phyloP scores from a whole-genome alignment of 2,888 invertebrate species.

The Plebejus melissa region DNA sequence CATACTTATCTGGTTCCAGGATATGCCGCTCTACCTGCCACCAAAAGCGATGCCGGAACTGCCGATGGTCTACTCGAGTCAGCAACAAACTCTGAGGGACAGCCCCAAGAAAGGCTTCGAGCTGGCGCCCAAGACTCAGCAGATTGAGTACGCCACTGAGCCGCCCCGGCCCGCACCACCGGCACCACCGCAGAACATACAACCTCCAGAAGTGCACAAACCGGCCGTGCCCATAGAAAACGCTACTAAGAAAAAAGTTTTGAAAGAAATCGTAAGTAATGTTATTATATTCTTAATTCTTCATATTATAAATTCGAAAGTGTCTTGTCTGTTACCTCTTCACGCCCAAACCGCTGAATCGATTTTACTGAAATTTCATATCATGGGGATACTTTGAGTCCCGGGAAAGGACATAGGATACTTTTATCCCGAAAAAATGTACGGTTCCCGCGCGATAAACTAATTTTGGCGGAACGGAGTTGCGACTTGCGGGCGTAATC shows the following conservation, averaged over 20 bases:
- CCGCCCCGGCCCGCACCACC: conserved; percentile 36
- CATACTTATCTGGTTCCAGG: conserved; percentile 41
- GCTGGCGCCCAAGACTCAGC: conserved; percentile 38
- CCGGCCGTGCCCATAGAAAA: conserved; percentile 33
- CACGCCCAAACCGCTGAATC: too few relatives aligned
- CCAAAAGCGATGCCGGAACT: conserved; percentile 65
- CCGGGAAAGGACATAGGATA: too few relatives aligned
- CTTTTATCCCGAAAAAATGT: too few relatives aligned
- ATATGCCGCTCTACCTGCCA: conserved; percentile 53
- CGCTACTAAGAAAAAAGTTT: conserved; percentile 41
- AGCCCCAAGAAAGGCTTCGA: conserved; percentile 64
- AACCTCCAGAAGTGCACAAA: conserved; percentile 32
- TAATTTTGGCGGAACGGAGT: too few relatives aligned
- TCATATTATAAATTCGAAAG: too few relatives aligned
- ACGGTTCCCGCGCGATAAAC: too few relatives aligned
- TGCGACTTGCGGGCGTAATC: too few relatives aligned
- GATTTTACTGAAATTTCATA: too few relatives aligned
- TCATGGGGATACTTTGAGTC: too few relatives aligned
- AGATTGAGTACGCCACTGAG: conserved; percentile 35
- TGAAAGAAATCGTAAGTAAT: conserved; percentile 37
- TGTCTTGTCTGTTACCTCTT: background rate
- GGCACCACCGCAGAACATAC: conserved; percentile 36
- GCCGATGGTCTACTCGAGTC: conserved; percentile 52
- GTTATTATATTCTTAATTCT: background rate
- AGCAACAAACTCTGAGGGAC: conserved; percentile 59